These are phyloP conservation scores for Drosophila quadrilineata DNA, from an alignment of 1,140 invertebrate genomes.

Conservation along the genomic window DNA sequence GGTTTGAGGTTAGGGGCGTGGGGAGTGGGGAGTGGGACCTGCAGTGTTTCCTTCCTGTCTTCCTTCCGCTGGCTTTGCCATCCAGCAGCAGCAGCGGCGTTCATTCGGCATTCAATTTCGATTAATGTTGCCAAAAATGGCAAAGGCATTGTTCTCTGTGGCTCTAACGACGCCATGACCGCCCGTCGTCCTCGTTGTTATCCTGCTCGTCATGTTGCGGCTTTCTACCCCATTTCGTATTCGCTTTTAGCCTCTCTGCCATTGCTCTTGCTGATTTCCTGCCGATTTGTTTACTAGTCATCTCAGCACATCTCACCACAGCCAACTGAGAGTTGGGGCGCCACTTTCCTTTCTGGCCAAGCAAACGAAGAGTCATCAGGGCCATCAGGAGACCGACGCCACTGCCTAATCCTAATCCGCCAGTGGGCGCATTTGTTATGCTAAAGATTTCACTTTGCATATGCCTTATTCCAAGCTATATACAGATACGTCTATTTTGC, in stretches of 20 bases:
- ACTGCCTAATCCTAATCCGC: constrained; percentile 28
- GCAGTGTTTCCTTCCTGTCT: constrained; percentile 50
- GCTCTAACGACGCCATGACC: not conserved
- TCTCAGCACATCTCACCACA: constrained; percentile 1
- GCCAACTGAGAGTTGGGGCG: not conserved
- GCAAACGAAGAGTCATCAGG: constrained; percentile 26
- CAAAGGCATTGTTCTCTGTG: constrained; percentile 5
- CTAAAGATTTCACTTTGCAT: constrained; percentile 58
- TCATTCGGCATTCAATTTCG: constrained; percentile 56
- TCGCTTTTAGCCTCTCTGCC: no score
- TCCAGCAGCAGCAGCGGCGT: constrained; percentile 23
- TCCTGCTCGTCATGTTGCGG: not conserved
- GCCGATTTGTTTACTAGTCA: constrained; percentile 54
- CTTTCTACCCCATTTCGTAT: not conserved
- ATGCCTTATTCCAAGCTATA: constrained; percentile 9
- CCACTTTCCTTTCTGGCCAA: no score
- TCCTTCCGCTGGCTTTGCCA: constrained; percentile 34
- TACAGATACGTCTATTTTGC: no score
- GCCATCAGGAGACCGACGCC: not conserved
- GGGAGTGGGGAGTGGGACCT: no score
- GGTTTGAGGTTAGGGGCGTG: not conserved
- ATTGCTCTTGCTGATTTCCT: no score
- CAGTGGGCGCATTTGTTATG: constrained; percentile 49
- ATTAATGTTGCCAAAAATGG: constrained; percentile 66
- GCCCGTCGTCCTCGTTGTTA: not conserved